Evolutionary conservation across 2,888 invertebrate species (phyloP).

Genomic region (Lepeophtheirus nordmannii): DNA sequence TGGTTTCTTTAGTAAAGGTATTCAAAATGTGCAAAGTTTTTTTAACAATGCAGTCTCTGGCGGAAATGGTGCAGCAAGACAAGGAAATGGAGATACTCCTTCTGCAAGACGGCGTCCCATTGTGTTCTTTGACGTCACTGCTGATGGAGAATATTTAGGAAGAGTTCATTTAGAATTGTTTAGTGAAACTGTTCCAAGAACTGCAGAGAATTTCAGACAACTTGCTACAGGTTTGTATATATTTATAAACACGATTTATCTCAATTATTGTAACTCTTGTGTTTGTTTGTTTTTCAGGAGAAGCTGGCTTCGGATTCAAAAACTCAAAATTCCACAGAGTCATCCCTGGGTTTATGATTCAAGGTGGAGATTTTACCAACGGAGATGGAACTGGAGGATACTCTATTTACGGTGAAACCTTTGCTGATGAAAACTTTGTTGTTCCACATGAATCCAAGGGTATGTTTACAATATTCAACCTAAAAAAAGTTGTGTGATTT

Average conservation of each 20-base stretch:
- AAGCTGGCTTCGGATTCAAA: constrained; percentile 33
- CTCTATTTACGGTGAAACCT: constrained; percentile 36
- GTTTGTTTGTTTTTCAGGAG: not conserved
- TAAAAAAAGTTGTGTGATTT: not conserved
- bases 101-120: not conserved
- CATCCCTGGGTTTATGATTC: constrained; percentile 43
- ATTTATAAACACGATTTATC: not conserved
- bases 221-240: constrained; percentile 32
- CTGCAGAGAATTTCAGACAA: constrained; percentile 34
- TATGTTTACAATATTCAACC: not conserved
- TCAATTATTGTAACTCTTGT: too few relatives aligned
- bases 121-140: constrained; percentile 34
- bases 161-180: constrained; percentile 35
- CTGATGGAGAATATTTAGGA: constrained; percentile 30
- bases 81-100: not conserved
- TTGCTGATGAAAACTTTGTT: constrained; percentile 37
- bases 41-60: constrained; percentile 5
- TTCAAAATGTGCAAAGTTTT: not conserved
- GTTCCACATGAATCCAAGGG: constrained; percentile 40
- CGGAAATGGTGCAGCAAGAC: not conserved
- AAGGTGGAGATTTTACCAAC: constrained; percentile 44
- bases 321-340: constrained; percentile 41
- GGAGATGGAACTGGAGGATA: constrained; percentile 44
- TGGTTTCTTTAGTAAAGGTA: not conserved
- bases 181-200: constrained; percentile 33